Base-by-base conservation (phyloP, 2,113 vertebrate genomes). In the Gulo gulo region DNA sequence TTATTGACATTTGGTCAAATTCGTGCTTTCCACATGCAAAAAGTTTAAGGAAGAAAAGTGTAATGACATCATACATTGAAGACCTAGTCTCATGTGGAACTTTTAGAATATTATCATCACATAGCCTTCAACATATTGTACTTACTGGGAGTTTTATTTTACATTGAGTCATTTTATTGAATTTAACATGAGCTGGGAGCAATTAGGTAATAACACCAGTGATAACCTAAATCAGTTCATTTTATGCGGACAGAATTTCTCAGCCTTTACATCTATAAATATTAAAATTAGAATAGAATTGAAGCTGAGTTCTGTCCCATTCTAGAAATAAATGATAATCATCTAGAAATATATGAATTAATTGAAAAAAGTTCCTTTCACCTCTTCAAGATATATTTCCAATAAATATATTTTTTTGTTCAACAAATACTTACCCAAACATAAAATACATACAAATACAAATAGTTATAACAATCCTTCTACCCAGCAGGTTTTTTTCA, bases 21-120 rank as follows among this genome's bases (percentile, higher is more conserved):
- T n/a, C 1, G 26, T 82, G 21, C 7, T 88, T 92, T 61, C 57
- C 34, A 50, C 50, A 76, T 55, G 57, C 1, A 5, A 42, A 57
- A 57, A 81, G 16, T 67, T 86, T 59, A 91, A 81, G 55, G 87
- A 86, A 95, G n/a, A 81, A 74, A 97, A 92, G 59, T 61, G 20
- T 42, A 83, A 69, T 74, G 74, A 52, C 14, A 47, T 36, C 21
- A 73, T 16, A 47, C 81, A 47, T 63, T 0, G 1, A 85, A 81
- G 18, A 78, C 15, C 21, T 83, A 52, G 11, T 4, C 15, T 42
- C 50, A 34, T 31, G 26, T 83, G 69, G n/a, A 73, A 34, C 36
- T 89, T 78, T 83, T 79, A 61, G 55, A 80, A 57, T 45, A 80
- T 92, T 59, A 93, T 80, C 45, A 89, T 85, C 63, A 85, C 47